Evolutionary conservation across 2,888 invertebrate genomes (phyloP), one percentile per base, ranked within the genome.

Genomic region (Charanyca ferruginea): DNA sequence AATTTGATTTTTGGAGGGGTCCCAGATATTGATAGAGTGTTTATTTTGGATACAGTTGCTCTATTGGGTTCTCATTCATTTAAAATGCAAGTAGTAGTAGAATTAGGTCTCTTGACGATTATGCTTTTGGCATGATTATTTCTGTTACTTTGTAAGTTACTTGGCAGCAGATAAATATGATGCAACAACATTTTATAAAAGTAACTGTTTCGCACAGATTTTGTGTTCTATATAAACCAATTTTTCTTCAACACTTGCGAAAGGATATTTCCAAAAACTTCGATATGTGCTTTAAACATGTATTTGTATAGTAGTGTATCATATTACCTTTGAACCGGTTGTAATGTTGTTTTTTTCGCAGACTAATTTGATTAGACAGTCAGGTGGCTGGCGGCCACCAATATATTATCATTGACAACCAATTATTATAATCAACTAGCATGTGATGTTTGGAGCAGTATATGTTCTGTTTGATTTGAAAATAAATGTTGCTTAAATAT

Each of bases 251-350:
- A 22, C 16, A 45, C 28, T 32, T 28, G 25, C 3, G 20, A 1
- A 32, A 57, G 9, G 16, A 52, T 47, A 22, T 49, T 49, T n/a
- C 18, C 20, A 32, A 41, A 35, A 53, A 22, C 25, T 42, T 68
- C 20, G 11, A 49, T 42, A 18, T 42, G 20, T 57, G 13, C 6
- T 47, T 23, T n/a, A 52, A 42, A 45, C 13, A 7, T 20, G 42
- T 73, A 51, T 51, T 42, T 44, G 20, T 51, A 18, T 47, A 42
- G 11, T 53, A n/a, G 18, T 9, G 18, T 45, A 53, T 64, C 64
- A 23, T 38, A 58, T 78, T 72, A 73, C 74, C 63, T 79, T 61
- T 71, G 65, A 75, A 82, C 83, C 74, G 74, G 77, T 80, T 69
- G 32, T 63, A 11, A 41, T 54, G 58, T 54, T 64, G 47, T 63